phyloP scores from a whole-genome alignment of 53 echinoderm and acorn worm genomes.

The Stichopus horrens region DNA sequence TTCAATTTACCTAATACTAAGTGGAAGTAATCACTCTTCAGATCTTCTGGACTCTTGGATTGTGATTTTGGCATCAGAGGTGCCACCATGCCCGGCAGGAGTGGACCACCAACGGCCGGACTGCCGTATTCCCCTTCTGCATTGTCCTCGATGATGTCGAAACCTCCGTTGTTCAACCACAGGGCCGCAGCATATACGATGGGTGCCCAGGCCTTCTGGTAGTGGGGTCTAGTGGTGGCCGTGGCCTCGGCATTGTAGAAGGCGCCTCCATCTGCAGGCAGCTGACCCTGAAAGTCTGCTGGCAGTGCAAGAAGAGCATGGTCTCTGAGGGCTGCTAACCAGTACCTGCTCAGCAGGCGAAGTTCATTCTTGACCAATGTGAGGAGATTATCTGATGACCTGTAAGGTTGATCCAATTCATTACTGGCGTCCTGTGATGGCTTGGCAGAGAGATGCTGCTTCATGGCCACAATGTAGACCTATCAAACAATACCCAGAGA shows the following conservation, averaged over 20 bases:
- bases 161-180: conserved; percentile 88
- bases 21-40: conserved; percentile 88
- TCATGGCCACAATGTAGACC: conserved; percentile 99
- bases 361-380: conserved; percentile 89
- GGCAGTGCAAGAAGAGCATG: conserved; percentile 94
- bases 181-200: conserved; percentile 90
- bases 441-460: conserved; percentile 62
- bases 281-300: conserved; percentile 86
- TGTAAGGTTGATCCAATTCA: conserved; percentile 52
- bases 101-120: conserved; percentile 67
- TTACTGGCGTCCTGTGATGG: conserved; percentile 52
- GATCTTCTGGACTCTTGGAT: conserved; percentile 68
- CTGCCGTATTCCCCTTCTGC: conserved; percentile 70
- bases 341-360: conserved; percentile 86
- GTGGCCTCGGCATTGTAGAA: conserved; percentile 98
- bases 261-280: conserved; percentile 89
- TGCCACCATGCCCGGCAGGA: conserved; percentile 68
- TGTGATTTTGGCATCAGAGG: conserved; percentile 48
- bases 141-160: conserved; percentile 74
- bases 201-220: conserved; percentile 95
- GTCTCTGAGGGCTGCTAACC: conserved; percentile 96
- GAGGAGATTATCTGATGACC: conserved; percentile 82
- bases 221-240: conserved; percentile 86
- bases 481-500: conserved; percentile 4
- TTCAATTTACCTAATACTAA: conserved; percentile 77